A percentile compares a stretch with the other conserved stretches of the same genome.
Conservation (phyloP, 35 echinoderm and acorn worm species). For the Anneissia japonica region DNA sequence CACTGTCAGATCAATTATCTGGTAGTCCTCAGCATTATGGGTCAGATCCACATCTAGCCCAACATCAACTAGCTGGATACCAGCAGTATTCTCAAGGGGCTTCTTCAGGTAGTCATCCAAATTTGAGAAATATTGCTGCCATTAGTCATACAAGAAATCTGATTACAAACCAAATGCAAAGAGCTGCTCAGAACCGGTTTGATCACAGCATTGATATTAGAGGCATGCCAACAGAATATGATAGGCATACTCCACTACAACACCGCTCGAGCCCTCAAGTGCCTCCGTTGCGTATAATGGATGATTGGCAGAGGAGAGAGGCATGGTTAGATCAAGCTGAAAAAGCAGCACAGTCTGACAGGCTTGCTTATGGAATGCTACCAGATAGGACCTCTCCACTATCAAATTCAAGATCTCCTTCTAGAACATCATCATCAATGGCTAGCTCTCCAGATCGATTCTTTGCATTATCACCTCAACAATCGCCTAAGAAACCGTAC, state of each 20-base stretch:
- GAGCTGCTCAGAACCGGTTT: constrained; percentile 31
- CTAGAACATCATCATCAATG: not conserved
- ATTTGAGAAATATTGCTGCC: constrained; percentile 30
- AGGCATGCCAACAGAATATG: not conserved
- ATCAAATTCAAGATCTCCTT: not conserved
- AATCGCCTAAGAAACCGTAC: not conserved
- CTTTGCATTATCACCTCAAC: not conserved
- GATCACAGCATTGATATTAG: constrained; percentile 32
- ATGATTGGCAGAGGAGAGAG: not conserved
- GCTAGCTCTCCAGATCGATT: not conserved
- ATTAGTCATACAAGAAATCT: constrained; percentile 18
- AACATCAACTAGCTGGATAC: not conserved
- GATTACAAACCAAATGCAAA: constrained; percentile 35
- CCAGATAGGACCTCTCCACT: constrained; percentile 22
- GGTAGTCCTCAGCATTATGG: not conserved
- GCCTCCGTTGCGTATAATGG: not conserved
- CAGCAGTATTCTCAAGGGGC: not conserved
- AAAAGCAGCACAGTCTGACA: not conserved
- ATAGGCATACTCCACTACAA: not conserved
- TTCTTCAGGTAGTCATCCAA: not conserved
- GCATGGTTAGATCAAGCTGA: not conserved
- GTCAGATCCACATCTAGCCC: not conserved
- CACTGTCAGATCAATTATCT: not conserved
- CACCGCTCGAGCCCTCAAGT: not conserved
- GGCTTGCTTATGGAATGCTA: constrained; percentile 12